phyloP scores from a whole-genome alignment of 2,113 vertebrate species.

The Hemiscyllium ocellatum region DNA sequence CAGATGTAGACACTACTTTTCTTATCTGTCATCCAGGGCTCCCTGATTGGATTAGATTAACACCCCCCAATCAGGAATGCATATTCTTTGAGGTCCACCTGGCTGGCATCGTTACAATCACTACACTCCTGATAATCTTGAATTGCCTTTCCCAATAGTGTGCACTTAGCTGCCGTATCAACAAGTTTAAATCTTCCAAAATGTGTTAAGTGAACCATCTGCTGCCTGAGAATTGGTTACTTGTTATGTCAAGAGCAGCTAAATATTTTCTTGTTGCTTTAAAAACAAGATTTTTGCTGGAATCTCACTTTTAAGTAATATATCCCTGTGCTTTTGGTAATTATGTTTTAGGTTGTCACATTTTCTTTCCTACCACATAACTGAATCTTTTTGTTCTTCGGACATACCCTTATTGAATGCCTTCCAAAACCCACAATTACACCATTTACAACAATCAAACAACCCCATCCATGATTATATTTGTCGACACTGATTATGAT shows the following conservation, averaged over 20 bases:
- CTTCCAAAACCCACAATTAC: neutral
- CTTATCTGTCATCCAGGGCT: no score
- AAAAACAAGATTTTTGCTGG: neutral
- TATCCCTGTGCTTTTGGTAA: neutral
- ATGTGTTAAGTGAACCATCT: neutral
- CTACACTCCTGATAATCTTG: no score
- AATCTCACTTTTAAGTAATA: neutral
- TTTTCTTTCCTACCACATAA: neutral
- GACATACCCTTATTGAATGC: neutral
- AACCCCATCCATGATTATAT: neutral
- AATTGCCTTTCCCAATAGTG: neutral
- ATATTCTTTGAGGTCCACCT: no score
- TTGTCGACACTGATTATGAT: neutral
- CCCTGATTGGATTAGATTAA: no score
- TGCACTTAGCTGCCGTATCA: neutral
- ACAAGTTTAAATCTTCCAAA: neutral
- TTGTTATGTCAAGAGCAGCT: neutral
- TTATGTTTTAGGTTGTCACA: neutral
- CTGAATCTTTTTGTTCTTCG: neutral
- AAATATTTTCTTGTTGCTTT: neutral
- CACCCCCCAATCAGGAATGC: no score
- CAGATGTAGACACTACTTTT: no score
- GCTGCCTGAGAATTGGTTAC: neutral
- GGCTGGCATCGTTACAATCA: no score
- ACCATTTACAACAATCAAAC: neutral